phyloP scores from a whole-genome alignment of 2,888 invertebrate genomes.

The Ophioninae sp. region DNA sequence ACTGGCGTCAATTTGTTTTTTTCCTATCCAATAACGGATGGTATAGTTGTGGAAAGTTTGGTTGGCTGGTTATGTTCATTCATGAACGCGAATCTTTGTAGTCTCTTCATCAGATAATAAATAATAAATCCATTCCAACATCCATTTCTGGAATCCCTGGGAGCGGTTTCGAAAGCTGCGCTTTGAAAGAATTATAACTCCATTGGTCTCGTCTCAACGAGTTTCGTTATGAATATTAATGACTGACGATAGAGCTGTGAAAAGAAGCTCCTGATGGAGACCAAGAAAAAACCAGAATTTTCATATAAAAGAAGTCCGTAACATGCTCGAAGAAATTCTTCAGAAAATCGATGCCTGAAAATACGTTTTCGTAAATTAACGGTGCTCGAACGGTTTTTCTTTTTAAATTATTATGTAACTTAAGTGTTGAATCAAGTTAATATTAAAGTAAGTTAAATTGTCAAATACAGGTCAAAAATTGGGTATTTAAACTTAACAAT shows the following conservation, averaged over 20 bases:
- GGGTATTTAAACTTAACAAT: too few relatives aligned
- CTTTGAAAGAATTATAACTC: constrained; percentile 25
- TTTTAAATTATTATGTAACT: too few relatives aligned
- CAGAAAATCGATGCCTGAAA: background rate
- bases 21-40: too few relatives aligned
- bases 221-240: constrained; percentile 53
- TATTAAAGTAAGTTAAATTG: too few relatives aligned
- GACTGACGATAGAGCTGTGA: constrained; percentile 30
- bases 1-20: too few relatives aligned
- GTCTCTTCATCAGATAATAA: constrained; percentile 13
- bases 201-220: constrained; percentile 10
- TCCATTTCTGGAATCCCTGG: constrained; percentile 13
- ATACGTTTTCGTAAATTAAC: too few relatives aligned
- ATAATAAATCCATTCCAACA: constrained; percentile 6
- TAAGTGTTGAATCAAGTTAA: too few relatives aligned
- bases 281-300: constrained; percentile 27
- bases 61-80: too few relatives aligned
- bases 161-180: constrained; percentile 11
- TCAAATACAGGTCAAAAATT: too few relatives aligned
- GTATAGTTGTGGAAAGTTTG: too few relatives aligned
- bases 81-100: too few relatives aligned
- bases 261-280: background rate
- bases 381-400: too few relatives aligned
- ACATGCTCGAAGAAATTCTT: background rate
- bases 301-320: constrained; percentile 15